Percentiles rank a stretch among this genome's conserved stretches.
phyloP scores from a whole-genome alignment of 2,113 vertebrate species.

The Arenaria interpres region DNA sequence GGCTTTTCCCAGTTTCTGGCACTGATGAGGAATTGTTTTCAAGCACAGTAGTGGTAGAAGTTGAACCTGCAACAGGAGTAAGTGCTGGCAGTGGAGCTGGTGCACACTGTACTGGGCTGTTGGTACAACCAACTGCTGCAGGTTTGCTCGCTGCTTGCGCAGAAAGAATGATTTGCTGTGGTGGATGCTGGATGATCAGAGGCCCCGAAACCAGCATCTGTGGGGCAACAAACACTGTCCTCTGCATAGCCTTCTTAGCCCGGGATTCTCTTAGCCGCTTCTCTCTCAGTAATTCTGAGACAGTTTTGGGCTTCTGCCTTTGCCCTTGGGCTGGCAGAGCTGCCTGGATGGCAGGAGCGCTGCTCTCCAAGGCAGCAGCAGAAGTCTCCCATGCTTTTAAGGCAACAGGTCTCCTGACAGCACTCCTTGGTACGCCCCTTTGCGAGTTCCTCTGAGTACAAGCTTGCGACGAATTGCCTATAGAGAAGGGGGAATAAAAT shows the following conservation, averaged over 20 bases:
- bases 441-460: not conserved
- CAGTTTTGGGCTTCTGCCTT: constrained; percentile 71
- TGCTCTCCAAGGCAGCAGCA: rapidly evolving
- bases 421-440: rapidly evolving
- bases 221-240: not conserved
- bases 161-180: not conserved
- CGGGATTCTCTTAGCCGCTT: constrained; percentile 46
- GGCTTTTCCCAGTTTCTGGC: not conserved
- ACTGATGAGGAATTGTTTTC: not conserved
- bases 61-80: not conserved
- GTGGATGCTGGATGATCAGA: constrained; percentile 46
- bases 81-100: not conserved
- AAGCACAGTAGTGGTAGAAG: not conserved
- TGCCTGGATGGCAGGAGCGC: rapidly evolving
- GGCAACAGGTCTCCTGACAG: not conserved
- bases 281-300: constrained; percentile 74
- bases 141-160: not conserved
- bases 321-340: not conserved
- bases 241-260: not conserved
- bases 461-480: constrained; percentile 6
- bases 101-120: not conserved
- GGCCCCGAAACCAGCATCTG: constrained; percentile 63
- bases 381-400: not conserved
- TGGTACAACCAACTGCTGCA: not conserved
- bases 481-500: not conserved